Base-by-base conservation (phyloP, 2,113 vertebrate genomes). In the Theristicus caerulescens region DNA sequence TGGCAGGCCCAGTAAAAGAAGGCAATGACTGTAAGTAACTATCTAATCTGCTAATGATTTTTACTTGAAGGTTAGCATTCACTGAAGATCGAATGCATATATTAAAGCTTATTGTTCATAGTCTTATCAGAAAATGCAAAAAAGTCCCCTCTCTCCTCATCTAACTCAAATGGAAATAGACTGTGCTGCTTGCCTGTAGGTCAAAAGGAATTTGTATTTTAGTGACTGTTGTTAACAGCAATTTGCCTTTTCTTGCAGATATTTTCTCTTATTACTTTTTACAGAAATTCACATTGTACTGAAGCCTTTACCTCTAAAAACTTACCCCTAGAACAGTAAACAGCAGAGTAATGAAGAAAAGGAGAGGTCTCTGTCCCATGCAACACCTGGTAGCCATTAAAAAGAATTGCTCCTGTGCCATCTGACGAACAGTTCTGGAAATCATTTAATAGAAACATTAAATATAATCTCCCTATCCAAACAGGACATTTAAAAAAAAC, bases 351-450 rank as follows among this genome's bases (percentile, higher is more conserved):
- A 99, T 99, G 96, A 99, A 99, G 98, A 99, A 99, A 86, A 99
- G 99, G 38, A 99, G 99, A 89, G 99, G 99, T 93, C 99, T 98
- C 94, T 99, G 99, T 97, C 99, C 99, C 99, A 99, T 99, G 95
- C 99, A 99, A 96, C 99, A 99, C 97, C 99, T 98, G 40, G 99
- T 99, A 91, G 99, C 99, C 99, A 99, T 99, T 95, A 99, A 98
- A 96, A 99, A 99, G 97, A 99, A 99, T 74, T 99, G 99, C 88
- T 99, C 99, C 96, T 99, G 99, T 55, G 99, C 99, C 99, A 99
- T 99, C 97, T 99, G 99, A 96, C 99, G 99, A 96, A 99, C 99
- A 59, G 98, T 99, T 98, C 99, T 99, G 97, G 91, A 97, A 97
- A 94, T 52, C 26, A 71, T 77, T 94, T 58, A 90, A 84, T 0